Evolutionary conservation across 2,888 invertebrate species (phyloP).

Genomic region (Diachrysia chrysitis): DNA sequence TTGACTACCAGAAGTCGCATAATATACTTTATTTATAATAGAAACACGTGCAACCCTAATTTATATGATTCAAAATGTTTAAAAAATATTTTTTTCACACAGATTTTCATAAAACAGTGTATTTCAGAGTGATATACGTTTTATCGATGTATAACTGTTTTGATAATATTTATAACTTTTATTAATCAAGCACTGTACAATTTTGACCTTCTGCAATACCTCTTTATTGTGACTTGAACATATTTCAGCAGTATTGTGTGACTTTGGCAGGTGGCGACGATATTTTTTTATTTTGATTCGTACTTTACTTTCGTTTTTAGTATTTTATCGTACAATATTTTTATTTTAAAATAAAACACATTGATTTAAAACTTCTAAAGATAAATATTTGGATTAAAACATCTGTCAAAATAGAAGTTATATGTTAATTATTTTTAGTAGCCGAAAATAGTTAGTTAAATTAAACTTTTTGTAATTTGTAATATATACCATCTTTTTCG

Average conservation of each 20-base stretch:
- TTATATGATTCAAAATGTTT: background rate
- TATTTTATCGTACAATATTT: background rate
- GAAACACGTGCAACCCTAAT: no score
- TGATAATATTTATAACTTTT: background rate
- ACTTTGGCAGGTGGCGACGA: conserved; percentile 40
- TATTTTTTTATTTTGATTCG: conserved; percentile 18
- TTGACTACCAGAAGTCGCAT: conserved; percentile 8
- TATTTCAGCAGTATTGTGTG: conserved; percentile 34
- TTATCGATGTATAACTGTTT: background rate
- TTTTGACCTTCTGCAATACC: background rate
- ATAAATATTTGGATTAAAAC: no score
- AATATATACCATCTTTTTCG: no score
- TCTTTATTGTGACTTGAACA: background rate
- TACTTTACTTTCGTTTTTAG: conserved; percentile 1
- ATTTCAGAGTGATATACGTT: no score
- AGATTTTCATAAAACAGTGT: no score
- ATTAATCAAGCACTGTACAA: background rate
- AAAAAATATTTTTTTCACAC: background rate
- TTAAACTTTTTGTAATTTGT: no score
- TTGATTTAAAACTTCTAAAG: background rate
- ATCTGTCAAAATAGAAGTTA: no score
- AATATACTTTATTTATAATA: background rate
- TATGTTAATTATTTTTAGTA: no score
- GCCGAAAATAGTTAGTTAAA: no score
- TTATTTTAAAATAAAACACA: background rate